Evolutionary conservation across 1,140 invertebrate genomes (phyloP).

Genomic region (Zaprionus ornatus): DNA sequence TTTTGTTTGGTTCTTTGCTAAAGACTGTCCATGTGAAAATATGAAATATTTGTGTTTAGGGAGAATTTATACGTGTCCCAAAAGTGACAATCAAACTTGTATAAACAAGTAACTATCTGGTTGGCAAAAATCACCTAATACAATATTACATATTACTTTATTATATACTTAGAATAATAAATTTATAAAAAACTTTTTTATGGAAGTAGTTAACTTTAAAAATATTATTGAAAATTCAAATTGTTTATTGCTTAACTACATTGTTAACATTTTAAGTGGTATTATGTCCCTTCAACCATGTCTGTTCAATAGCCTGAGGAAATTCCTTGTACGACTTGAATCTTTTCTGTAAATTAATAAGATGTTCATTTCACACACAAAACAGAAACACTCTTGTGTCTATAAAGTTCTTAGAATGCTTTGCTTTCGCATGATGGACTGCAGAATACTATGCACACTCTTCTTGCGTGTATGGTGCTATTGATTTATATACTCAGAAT

Average conservation of each 20-base stretch:
- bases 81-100: slow-evolving; percentile 43
- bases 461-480: background rate
- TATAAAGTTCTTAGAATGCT: too few relatives aligned
- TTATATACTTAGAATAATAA: background rate
- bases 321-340: background rate
- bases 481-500: background rate
- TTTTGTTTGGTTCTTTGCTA: background rate
- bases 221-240: too few relatives aligned
- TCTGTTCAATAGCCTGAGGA: background rate
- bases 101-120: slow-evolving; percentile 38
- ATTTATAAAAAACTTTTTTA: too few relatives aligned
- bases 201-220: too few relatives aligned
- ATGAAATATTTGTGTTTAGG: slow-evolving; percentile 28
- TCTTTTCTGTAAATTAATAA: background rate
- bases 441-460: background rate
- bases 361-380: background rate
- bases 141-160: background rate
- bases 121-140: background rate
- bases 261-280: too few relatives aligned
- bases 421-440: background rate
- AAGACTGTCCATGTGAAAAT: slow-evolving; percentile 35
- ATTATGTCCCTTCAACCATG: background rate
- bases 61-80: slow-evolving; percentile 34
- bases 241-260: too few relatives aligned
- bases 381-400: background rate